A percentile compares a stretch with the other conserved stretches of the same genome.
phyloP scores from a whole-genome alignment of 1,140 invertebrate species.

The Hesperophylax magnus region DNA sequence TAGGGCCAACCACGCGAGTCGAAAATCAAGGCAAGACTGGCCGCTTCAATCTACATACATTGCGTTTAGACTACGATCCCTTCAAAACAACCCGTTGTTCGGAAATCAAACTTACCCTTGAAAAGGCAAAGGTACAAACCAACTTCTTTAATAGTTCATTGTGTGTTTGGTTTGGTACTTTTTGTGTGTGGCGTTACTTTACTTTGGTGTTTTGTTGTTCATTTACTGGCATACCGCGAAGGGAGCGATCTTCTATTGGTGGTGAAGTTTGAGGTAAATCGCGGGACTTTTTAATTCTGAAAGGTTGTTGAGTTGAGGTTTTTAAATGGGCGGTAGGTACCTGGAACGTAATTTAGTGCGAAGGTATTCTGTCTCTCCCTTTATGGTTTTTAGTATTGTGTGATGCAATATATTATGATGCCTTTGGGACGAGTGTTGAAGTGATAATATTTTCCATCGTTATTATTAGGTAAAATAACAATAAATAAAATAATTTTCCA shows the following conservation, averaged over 20 bases:
- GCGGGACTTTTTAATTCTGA: constrained; percentile 5
- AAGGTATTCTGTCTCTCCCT: too few relatives aligned
- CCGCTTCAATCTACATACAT: constrained; percentile 22
- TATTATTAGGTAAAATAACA: too few relatives aligned
- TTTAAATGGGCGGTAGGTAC: too few relatives aligned
- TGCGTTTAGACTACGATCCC: constrained; percentile 18
- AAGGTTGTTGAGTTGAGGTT: background rate
- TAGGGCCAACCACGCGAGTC: constrained; percentile 10
- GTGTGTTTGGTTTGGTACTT: background rate
- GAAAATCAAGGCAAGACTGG: constrained; percentile 38
- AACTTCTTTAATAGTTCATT: background rate
- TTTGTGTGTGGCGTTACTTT: background rate
- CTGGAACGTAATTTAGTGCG: too few relatives aligned
- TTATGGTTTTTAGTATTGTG: too few relatives aligned
- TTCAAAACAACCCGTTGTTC: background rate
- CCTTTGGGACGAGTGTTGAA: too few relatives aligned
- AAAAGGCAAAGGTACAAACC: background rate
- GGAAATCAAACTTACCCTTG: background rate
- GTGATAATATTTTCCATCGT: too few relatives aligned
- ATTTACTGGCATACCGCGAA: background rate
- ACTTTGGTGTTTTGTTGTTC: too few relatives aligned
- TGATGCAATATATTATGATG: too few relatives aligned
- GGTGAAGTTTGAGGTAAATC: background rate
- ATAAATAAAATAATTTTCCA: too few relatives aligned
- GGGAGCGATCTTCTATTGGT: background rate